Evolutionary conservation across 2,888 invertebrate genomes (phyloP).

Genomic region (Psylliodes chrysocephalus): DNA sequence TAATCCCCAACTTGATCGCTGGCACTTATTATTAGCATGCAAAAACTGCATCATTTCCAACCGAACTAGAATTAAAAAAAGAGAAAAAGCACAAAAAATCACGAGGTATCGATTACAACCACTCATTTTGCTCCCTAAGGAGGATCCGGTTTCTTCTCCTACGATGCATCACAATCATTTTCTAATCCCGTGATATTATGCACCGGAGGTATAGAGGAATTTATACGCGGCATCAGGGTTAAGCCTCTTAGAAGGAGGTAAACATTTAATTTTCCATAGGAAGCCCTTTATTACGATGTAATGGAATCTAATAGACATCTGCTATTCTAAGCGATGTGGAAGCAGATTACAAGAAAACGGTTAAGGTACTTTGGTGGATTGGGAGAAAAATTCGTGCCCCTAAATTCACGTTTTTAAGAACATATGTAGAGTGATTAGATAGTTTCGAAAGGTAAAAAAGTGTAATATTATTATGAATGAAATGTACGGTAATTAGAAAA

Average conservation of each 20-base stretch:
- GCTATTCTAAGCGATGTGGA: background rate
- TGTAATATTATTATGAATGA: no score
- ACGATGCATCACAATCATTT: constrained; percentile 16
- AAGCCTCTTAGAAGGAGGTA: constrained; percentile 24
- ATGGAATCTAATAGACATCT: constrained; percentile 20
- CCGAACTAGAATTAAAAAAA: background rate
- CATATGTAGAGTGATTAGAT: no score
- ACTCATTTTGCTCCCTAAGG: background rate
- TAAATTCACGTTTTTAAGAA: no score
- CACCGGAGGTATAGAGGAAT: constrained; percentile 17
- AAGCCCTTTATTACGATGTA: constrained; percentile 22
- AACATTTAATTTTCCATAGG: constrained; percentile 26
- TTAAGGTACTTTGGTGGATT: no score
- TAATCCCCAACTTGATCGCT: no score
- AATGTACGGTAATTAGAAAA: no score
- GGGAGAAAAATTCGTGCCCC: no score
- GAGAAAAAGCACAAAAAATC: background rate
- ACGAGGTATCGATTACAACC: no score
- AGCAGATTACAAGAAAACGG: no score
- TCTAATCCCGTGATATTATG: constrained; percentile 25
- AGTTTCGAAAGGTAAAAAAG: no score
- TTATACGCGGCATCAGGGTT: constrained; percentile 9
- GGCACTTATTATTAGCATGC: no score
- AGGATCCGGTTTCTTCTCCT: background rate
- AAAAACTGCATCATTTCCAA: background rate